Base-by-base conservation (phyloP, 2,797 vertebrate species). In the Botia kubotai region DNA sequence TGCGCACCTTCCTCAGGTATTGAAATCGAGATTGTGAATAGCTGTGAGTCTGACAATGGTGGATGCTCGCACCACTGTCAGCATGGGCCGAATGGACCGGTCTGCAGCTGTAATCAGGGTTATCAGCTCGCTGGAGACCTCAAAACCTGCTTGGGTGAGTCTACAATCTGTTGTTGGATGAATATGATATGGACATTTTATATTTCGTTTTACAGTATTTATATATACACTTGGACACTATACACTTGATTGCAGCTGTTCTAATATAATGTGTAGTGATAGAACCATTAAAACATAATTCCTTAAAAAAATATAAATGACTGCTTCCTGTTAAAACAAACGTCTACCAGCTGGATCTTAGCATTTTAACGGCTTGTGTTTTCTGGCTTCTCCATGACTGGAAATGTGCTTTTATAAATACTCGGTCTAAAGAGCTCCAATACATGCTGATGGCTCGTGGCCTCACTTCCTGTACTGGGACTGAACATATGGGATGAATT, bases 1-100 rank as follows among this genome's bases (percentile, higher is more conserved):
- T 60, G 2, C 58, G 8, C 7, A 46, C 77, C 12, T n/a, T 4
- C 79, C 53, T 1, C 91, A 96, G 95, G 95, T 23, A 95, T 96
- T 23, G 95, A 95, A 86, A 95, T 96, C 91, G 96, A 96, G 87
- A 94, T 96, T 0, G 94, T 96, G 33, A 95, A 96, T 85, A 95
- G 94, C 78, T 96, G 96, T 0, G 95, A 95, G 60, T 72, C 82
- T 10, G 76, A 78, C 84, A 96, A 95, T 0, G 95, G 95, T 0
- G 95, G 95, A 79, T 96, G 96, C 6, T 94, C 94, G 4, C 96
- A 96, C 0, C n/a, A 82, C 0, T 96, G 96, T 86, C 92, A 89
- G 66, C 95, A 96, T 84, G 93, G 84, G 81, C 93, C 90, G 14
- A 3, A 86, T 0, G 95, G 95, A 4, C 93, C 96, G 0, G 77